Percentiles rank a stretch among this genome's conserved stretches.
Evolutionary conservation across 1,140 invertebrate genomes (phyloP).

Genomic region (Zaprionus kolodkinae): DNA sequence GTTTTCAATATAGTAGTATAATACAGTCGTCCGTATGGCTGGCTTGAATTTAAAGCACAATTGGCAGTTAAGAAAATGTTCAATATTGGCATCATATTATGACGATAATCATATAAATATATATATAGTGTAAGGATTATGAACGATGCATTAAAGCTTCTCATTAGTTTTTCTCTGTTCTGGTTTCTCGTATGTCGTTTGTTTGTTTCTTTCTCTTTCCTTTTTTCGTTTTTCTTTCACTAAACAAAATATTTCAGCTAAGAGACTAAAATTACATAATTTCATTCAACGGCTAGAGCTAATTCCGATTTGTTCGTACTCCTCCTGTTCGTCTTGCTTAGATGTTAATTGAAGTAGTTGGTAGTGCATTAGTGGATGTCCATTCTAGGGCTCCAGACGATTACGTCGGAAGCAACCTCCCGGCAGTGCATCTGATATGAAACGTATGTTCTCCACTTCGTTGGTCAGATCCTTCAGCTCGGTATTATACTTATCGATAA

Average conservation of each 20-base stretch:
- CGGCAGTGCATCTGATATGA: slow-evolving; percentile 93
- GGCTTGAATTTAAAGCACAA: slow-evolving; percentile 68
- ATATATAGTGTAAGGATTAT: slow-evolving; percentile 51
- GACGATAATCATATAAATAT: slow-evolving; percentile 45
- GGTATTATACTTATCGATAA: slow-evolving; percentile 92
- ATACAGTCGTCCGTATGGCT: slow-evolving; percentile 70
- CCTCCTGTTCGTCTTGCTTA: slow-evolving; percentile 49
- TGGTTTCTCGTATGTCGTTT: slow-evolving; percentile 43
- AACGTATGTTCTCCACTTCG: slow-evolving; percentile 94
- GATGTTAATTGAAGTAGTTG: slow-evolving; percentile 77
- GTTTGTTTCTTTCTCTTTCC: slow-evolving; percentile 13
- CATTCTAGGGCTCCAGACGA: slow-evolving; percentile 86
- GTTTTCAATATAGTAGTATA: slow-evolving; percentile 65
- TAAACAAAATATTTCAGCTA: slow-evolving; percentile 79
- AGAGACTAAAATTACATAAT: slow-evolving; percentile 79
- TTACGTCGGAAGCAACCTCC: slow-evolving; percentile 91
- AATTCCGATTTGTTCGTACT: slow-evolving; percentile 72
- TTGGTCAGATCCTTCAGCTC: slow-evolving; percentile 89
- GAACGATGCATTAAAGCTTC: slow-evolving; percentile 68
- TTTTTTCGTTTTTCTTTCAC: slow-evolving; percentile 31
- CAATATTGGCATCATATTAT: slow-evolving; percentile 35
- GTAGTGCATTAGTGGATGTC: slow-evolving; percentile 48
- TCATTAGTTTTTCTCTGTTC: slow-evolving; percentile 46
- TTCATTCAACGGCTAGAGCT: slow-evolving; percentile 75
- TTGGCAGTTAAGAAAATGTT: slow-evolving; percentile 63